Evolutionary conservation across 2,113 vertebrate species (phyloP), one percentile per base, ranked within the genome.

Genomic region (Heloderma charlesbogerti): DNA sequence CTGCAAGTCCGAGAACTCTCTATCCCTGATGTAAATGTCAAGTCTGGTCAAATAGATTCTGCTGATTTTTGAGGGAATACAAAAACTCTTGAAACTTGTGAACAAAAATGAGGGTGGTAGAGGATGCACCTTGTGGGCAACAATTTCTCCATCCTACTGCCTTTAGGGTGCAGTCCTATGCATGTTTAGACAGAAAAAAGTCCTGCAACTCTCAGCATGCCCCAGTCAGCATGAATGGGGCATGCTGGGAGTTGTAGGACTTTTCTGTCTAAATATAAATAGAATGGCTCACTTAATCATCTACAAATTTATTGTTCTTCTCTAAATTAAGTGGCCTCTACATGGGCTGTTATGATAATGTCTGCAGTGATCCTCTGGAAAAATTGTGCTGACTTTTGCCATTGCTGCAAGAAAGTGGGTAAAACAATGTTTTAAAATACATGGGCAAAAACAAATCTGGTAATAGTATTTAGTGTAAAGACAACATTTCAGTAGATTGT

Each of bases 351-450:
- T 48, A 51, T 25, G 37, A 15, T 16, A 54, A 54, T 54, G 18
- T 72, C 6, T 25, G 16, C 45, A 34, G 1, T 48, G 40, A 43
- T 34, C 25, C 67, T 54, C 48, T 54, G 57, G 88, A 96, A 92
- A 85, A 48, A 29, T 87, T 94, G 91, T 79, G 43, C 93, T 90
- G 85, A 85, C 13, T 48, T 80, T 69, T 37, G 89, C 51, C 77
- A 93, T 87, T 89, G n/a, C 69, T 84, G 6, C 51, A 90, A 6
- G 84, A 75, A 94, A 90, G 12, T 66, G 7, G 29, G 71, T 54
- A 72, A 86, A 71, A 72, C 12, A 54, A 25, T n/a, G 10, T 48
- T 54, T 86, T 86, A 51, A 72, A 86, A 22, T 51, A 22, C 22
- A 27, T 51, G 57, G 34, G 80, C 37, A n/a, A 60, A 37, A 63